A percentile compares a stretch with the other conserved stretches of the same genome.
Evolutionary conservation across 2,888 invertebrate species (phyloP).

Genomic region (Scaptodrosophila latifasciaeformis): DNA sequence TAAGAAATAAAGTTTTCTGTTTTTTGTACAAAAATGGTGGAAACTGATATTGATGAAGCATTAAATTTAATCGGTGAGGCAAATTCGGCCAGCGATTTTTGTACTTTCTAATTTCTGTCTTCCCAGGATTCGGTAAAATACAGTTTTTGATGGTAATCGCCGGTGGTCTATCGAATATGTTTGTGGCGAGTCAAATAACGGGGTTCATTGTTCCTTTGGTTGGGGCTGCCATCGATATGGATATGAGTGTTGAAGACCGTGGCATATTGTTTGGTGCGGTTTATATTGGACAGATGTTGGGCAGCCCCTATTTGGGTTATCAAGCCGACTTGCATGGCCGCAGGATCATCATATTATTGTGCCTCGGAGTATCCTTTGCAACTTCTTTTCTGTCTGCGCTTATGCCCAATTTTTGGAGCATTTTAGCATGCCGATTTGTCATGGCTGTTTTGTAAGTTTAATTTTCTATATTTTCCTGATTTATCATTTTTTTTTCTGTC

Average conservation of each 20-base stretch:
- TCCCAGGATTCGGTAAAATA: conserved; percentile 23
- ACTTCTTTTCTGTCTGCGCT: conserved; percentile 1
- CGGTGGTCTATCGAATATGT: background rate
- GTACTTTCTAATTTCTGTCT: background rate
- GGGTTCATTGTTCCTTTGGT: conserved; percentile 6
- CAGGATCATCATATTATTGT: conserved; percentile 12
- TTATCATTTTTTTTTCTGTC: no score
- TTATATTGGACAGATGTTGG: conserved; percentile 21
- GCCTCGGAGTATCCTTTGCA: background rate
- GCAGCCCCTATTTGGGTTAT: conserved; percentile 25
- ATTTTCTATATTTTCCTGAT: background rate
- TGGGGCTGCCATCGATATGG: conserved; percentile 17
- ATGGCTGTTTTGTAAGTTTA: background rate
- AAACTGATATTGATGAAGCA: conserved; percentile 32
- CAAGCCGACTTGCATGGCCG: conserved; percentile 24
- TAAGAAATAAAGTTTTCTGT: no score
- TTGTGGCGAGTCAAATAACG: conserved; percentile 10
- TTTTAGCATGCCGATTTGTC: background rate
- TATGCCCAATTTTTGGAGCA: background rate
- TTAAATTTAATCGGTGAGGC: conserved; percentile 22
- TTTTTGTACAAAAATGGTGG: conserved; percentile 1
- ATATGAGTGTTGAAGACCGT: background rate
- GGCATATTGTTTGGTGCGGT: conserved; percentile 7
- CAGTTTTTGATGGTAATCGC: conserved; percentile 12
- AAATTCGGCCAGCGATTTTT: background rate